Base-by-base conservation (phyloP, 2,113 vertebrate species). In the Paratilapia polleni region DNA sequence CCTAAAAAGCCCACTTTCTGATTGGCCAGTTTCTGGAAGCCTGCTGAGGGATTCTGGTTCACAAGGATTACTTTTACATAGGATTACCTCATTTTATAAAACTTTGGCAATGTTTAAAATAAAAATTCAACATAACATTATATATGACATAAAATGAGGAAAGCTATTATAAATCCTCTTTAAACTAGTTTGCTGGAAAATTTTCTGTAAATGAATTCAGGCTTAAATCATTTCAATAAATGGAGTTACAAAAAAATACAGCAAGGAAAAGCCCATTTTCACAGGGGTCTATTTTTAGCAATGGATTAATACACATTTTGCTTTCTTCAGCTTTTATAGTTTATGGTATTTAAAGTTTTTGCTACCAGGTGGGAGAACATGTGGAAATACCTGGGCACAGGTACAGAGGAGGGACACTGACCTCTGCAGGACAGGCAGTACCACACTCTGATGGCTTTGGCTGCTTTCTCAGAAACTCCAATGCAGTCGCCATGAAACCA, bases 401-500 rank as follows among this genome's bases (percentile, higher is more conserved):
- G 14, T 4, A 19, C n/a, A 10, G 63, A 17, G 41, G 64, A 12
- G 41, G 43, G 26, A 57, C 38, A 93, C 96, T 95, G 80, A 98
- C 97, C 95, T 93, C 96, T 95, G 91, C 97, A 98, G 62, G 96
- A 94, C 43, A 94, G 93, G 86, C 97, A 98, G 93, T 96, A 98
- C 97, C 97, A 98, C 54, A 97, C 97, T 58, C 97, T 92, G 82
- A 98, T 98, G 86, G 96, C 94, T 68, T 98, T 98, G 15, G 97
- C 97, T 92, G 97, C 97, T 92, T 96, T 97, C 93, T 98, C 97
- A 0, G 97, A 98, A 43, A 98, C 96, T 13, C 97, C 96, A 78
- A 98, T 96, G 49, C 97, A 98, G 78, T 94, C 86, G 28, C 97
- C 97, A 82, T 98, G 97, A 77, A 98, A 98, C 97, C 97, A 98